Evolutionary conservation across 2,888 invertebrate genomes (phyloP), one percentile per base, ranked within the genome.

Genomic region (Cheilosia vernalis): DNA sequence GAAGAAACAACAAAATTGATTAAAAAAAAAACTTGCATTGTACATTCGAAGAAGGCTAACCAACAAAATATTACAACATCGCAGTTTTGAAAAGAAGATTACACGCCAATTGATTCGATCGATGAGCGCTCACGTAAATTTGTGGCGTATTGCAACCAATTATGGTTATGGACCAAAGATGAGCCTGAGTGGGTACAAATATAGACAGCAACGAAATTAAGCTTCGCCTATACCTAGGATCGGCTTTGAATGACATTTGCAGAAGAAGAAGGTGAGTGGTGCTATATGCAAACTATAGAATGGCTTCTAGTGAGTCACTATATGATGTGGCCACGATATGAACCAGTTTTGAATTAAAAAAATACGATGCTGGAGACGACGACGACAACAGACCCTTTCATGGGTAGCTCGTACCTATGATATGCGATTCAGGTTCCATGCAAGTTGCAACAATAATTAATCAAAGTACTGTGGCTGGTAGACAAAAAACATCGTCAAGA

Each of bases 361-460:
- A 51, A 27, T 17, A 17, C n/a, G 2, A 2, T n/a, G 2, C 2
- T 6, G 6, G 7, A 13, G 37, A 37, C 13, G 17, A 15, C n/a
- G n/a, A 44, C 2, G 37, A 4, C 44, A 44, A 44, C 10, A 44
- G n/a, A 33, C 24, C 69, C 64, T 55, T 77, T 67, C 42, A 19
- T 33, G 21, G 10, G 21, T 21, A 56, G 2, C n/a, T 53, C n/a
- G 27, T n/a, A 19, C 9, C 30, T 7, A 9, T 9, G n/a, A 33
- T 15, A 44, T 58, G 47, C 53, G 33, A 58, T 67, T 63, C 63
- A 49, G 40, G 60, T 60, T 49, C 27, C 24, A 47, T 70, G 76
- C 56, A 55, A 76, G 66, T 72, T 81, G 66, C 37, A 77, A 37
- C 67, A 81, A 85, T 77, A 81, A 85, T 77, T 85, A 85, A 85